Evolutionary conservation across 2,113 vertebrate genomes (phyloP).

Genomic region (Triplophysa rosa): DNA sequence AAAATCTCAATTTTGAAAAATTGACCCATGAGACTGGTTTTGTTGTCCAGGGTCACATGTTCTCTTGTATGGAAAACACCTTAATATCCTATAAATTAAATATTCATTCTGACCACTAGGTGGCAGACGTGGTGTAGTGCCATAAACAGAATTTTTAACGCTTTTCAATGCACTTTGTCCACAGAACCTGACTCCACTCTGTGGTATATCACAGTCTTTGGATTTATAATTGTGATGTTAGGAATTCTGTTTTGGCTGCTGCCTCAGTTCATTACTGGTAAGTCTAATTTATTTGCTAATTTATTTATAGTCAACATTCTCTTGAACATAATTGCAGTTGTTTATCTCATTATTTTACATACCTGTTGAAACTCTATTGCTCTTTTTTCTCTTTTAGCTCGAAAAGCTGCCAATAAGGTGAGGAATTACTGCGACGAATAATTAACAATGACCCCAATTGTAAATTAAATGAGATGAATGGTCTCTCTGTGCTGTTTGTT

Average conservation of each 20-base stretch:
- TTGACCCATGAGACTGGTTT: no score
- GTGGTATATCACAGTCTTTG: constrained; percentile 30
- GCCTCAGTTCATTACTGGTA: constrained; percentile 58
- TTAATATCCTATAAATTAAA: not conserved
- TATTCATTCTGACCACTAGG: constrained; percentile 47
- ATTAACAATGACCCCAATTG: not conserved
- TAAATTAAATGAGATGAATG: constrained; percentile 14
- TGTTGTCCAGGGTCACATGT: no score
- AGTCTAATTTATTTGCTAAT: constrained; percentile 44
- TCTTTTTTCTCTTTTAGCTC: constrained; percentile 57
- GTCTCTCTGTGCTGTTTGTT: not conserved
- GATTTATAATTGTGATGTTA: constrained; percentile 36
- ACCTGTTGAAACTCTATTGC: not conserved
- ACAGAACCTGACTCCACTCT: constrained; percentile 59
- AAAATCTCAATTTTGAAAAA: no score
- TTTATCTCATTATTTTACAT: not conserved
- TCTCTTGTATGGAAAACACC: constrained; percentile 5
- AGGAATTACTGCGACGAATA: constrained; percentile 10
- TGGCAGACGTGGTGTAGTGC: constrained; percentile 38
- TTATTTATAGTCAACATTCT: not conserved
- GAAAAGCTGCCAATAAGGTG: constrained; percentile 55
- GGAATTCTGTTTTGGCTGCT: constrained; percentile 49
- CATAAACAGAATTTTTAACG: not conserved
- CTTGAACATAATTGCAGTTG: not conserved
- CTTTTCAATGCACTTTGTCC: not conserved